Conservation (phyloP, 2,113 vertebrate species). For the Sylvia atricapilla region DNA sequence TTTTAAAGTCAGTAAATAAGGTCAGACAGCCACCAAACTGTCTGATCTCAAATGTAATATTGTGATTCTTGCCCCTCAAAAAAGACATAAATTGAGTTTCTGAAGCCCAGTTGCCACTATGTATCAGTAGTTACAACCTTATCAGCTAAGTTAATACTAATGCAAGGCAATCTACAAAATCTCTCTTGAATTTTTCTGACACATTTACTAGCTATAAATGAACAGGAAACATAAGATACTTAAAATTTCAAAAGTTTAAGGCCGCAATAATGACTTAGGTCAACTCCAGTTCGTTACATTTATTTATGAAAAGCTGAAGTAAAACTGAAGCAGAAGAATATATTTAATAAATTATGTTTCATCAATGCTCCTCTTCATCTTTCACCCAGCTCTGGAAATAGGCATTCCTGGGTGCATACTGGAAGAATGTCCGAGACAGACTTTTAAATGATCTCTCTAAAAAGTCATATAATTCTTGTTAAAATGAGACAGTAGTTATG, state of each 20-base stretch:
- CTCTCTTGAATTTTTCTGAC: conserved; percentile 14
- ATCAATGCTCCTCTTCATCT: neutral
- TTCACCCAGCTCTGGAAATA: neutral
- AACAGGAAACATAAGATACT: neutral
- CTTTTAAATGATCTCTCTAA: conserved; percentile 30
- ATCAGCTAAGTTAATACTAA: conserved; percentile 1
- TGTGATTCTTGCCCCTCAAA: neutral
- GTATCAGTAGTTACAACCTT: neutral
- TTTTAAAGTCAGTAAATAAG: neutral
- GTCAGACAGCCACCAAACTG: neutral
- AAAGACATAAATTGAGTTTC: neutral
- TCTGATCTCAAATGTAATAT: neutral
- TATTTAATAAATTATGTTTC: neutral
- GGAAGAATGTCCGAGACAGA: neutral
- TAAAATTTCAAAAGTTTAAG: neutral
- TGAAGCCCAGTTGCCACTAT: neutral
- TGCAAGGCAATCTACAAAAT: conserved; percentile 5
- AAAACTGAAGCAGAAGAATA: neutral
- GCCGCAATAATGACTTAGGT: neutral
- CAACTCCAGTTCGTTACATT: neutral
- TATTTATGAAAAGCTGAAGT: neutral
- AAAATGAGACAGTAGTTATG: neutral
- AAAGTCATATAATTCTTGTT: neutral
- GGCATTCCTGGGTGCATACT: neutral
- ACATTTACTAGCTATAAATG: conserved; percentile 2